phyloP scores from a whole-genome alignment of 2,888 invertebrate genomes.

The Ctena decussata region DNA sequence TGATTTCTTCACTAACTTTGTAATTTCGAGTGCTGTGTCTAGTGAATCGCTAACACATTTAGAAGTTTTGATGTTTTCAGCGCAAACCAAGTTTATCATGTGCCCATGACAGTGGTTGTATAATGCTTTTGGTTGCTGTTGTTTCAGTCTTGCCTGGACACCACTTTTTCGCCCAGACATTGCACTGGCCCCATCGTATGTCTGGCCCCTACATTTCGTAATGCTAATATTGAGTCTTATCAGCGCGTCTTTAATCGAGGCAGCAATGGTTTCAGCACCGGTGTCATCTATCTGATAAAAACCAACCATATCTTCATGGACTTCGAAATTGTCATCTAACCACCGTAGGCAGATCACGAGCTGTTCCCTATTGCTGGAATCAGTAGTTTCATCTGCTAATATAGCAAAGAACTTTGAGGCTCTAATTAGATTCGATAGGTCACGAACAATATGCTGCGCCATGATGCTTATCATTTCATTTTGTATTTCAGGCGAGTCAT shows the following conservation, averaged over 20 bases:
- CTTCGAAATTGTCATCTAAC: slow-evolving; percentile 41
- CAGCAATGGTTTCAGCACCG: slow-evolving; percentile 25
- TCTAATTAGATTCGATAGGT: slow-evolving; percentile 18
- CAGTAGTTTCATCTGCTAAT: slow-evolving; percentile 51
- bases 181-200: slow-evolving; percentile 37
- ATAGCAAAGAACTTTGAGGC: slow-evolving; percentile 26
- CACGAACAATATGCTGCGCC: slow-evolving; percentile 37
- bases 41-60: slow-evolving; percentile 35
- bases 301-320: slow-evolving; percentile 59
- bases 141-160: slow-evolving; percentile 22
- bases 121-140: slow-evolving; percentile 38
- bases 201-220: slow-evolving; percentile 42
- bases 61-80: slow-evolving; percentile 23
- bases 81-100: slow-evolving; percentile 30
- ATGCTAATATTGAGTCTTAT: slow-evolving; percentile 30
- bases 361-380: slow-evolving; percentile 57
- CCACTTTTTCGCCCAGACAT: slow-evolving; percentile 40
- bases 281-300: slow-evolving; percentile 42
- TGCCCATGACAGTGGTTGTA: slow-evolving; percentile 45
- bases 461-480: slow-evolving; percentile 59
- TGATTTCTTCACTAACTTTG: slow-evolving; percentile 59
- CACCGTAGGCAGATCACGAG: slow-evolving; percentile 50
- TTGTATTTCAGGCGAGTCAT: slow-evolving; percentile 54
- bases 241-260: slow-evolving; percentile 38
- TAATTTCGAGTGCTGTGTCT: slow-evolving; percentile 42